Percentiles rank a stretch among this genome's conserved stretches.
These are phyloP conservation scores for Sebastes taczanowskii DNA, from an alignment of 2,797 vertebrate genomes.

Conservation along the genomic window DNA sequence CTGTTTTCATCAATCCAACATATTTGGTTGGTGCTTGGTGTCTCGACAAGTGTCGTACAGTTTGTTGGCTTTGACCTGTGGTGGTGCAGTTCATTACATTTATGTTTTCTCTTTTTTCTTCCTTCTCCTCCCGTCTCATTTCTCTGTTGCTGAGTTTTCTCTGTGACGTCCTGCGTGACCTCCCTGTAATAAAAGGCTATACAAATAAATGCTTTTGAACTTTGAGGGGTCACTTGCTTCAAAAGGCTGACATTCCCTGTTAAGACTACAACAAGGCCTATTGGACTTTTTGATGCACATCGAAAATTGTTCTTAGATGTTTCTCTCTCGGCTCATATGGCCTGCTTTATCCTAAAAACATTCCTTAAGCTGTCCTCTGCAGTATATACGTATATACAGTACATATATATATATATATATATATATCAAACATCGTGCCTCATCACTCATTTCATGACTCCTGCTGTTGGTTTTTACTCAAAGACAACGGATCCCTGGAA, in stretches of 20 bases:
- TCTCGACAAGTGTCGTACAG: background rate
- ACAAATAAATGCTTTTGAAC: background rate
- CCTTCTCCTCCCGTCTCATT: background rate
- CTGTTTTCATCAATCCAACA: background rate
- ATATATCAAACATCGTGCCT: background rate
- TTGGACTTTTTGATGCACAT: background rate
- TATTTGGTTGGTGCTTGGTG: background rate
- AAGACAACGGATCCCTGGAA: constrained; percentile 23
- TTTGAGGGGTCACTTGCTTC: background rate
- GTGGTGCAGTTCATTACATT: background rate
- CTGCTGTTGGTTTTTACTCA: constrained; percentile 22
- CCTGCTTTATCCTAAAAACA: background rate
- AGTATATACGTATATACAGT: background rate
- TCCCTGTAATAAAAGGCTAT: background rate
- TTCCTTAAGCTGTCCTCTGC: background rate
- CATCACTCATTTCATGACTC: constrained; percentile 11
- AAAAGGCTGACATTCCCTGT: background rate
- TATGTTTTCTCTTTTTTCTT: background rate
- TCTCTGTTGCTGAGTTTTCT: background rate
- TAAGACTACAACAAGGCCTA: background rate
- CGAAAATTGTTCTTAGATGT: background rate
- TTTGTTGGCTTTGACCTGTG: constrained; percentile 22
- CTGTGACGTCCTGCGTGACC: background rate
- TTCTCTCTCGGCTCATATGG: background rate
- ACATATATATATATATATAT: too few species aligned